A percentile compares a stretch with the other conserved stretches of the same genome.
Conservation (phyloP, 1,140 invertebrate genomes). For the Zaprionus nigranus region DNA sequence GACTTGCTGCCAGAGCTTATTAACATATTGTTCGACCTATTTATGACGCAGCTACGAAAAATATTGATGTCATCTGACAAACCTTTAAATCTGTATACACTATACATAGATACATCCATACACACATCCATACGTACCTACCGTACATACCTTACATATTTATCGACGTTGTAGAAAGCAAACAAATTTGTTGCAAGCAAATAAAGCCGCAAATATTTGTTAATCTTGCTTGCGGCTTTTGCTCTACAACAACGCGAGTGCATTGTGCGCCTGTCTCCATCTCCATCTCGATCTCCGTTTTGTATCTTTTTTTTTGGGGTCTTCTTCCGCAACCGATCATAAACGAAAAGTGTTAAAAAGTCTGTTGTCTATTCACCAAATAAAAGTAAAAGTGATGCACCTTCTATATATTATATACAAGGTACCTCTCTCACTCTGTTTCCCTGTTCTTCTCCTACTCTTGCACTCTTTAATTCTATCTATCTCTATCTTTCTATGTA, state of each 20-base stretch:
- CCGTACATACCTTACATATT: not conserved
- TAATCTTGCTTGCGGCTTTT: constrained; percentile 19
- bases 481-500: not conserved
- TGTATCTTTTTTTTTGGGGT: not conserved
- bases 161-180: constrained; percentile 43
- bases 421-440: not conserved
- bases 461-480: not conserved
- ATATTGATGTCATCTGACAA: constrained; percentile 2
- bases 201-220: constrained; percentile 40
- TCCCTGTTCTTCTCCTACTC: no score
- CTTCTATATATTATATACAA: not conserved
- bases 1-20: not conserved
- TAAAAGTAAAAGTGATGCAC: constrained; percentile 28
- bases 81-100: not conserved
- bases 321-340: constrained; percentile 1
- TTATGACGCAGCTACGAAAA: constrained; percentile 18
- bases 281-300: not conserved
- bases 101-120: not conserved
- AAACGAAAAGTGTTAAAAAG: constrained; percentile 42
- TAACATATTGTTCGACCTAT: constrained; percentile 21
- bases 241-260: constrained; percentile 47
- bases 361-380: constrained; percentile 12
- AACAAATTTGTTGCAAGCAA: constrained; percentile 53
- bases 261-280: constrained; percentile 43
- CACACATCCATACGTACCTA: not conserved